phyloP scores from a whole-genome alignment of 2,797 vertebrate genomes.

The Scomberomorus guttatus region DNA sequence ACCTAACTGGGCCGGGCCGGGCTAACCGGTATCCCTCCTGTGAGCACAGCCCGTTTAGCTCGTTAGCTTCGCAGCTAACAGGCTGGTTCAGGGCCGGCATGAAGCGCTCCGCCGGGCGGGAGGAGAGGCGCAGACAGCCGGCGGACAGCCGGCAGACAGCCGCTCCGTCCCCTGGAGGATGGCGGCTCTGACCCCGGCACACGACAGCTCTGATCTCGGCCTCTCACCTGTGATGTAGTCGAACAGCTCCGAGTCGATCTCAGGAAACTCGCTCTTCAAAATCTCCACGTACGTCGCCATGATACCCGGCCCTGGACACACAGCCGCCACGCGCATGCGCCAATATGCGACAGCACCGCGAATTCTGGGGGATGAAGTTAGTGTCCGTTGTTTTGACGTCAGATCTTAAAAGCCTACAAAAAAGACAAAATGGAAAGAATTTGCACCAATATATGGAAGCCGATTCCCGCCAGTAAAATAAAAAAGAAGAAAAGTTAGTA shows the following conservation, averaged over 20 bases:
- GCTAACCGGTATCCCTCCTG: conserved; percentile 11
- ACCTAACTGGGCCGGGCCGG: neutral
- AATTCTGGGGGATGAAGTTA: conserved; percentile 69
- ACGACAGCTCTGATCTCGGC: neutral
- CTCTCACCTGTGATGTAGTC: conserved; percentile 94
- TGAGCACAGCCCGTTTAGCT: conserved; percentile 33
- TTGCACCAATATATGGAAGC: neutral
- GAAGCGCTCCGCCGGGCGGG: neutral
- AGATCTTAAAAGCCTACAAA: neutral
- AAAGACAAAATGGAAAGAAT: neutral
- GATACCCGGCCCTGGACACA: conserved; percentile 75
- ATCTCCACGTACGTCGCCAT: conserved; percentile 98
- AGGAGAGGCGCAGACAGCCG: too few species aligned
- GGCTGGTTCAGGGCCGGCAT: neutral
- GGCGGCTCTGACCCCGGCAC: neutral
- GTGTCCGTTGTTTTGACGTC: neutral
- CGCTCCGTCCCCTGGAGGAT: neutral
- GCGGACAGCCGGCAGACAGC: neutral
- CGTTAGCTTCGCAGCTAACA: conserved; percentile 19
- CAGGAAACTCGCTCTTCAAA: conserved; percentile 95
- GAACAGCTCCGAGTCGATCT: conserved; percentile 95
- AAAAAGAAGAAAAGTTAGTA: neutral
- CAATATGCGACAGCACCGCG: conserved; percentile 38
- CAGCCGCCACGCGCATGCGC: conserved; percentile 68
- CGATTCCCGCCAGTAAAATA: neutral